Evolutionary conservation across 2,113 vertebrate species (phyloP).

Genomic region (Alligator sinensis): DNA sequence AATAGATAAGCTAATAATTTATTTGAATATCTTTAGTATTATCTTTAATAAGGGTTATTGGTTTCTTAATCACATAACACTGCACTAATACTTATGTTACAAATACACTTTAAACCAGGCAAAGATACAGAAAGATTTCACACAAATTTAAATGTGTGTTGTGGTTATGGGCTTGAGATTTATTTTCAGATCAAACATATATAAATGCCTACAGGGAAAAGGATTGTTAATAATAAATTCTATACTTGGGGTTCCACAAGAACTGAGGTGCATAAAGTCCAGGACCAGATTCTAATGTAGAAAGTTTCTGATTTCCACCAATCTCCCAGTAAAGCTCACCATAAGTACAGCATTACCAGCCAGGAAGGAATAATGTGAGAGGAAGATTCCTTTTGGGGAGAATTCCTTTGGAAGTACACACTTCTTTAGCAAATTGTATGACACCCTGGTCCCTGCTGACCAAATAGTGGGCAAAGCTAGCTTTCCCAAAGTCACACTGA

Average conservation of each 20-base stretch:
- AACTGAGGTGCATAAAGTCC: not conserved
- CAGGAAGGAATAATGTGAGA: not conserved
- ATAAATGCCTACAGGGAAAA: not conserved
- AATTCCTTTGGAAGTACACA: not conserved
- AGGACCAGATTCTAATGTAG: not conserved
- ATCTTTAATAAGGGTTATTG: not conserved
- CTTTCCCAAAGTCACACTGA: not conserved
- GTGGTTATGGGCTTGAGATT: not conserved
- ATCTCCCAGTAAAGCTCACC: not conserved
- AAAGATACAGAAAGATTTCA: not conserved
- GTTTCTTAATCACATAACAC: not conserved
- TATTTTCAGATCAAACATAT: not conserved
- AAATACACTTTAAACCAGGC: not conserved
- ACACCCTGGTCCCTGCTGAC: not conserved
- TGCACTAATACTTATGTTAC: not conserved
- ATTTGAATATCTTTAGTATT: not conserved
- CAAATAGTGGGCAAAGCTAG: not conserved
- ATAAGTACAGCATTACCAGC: not conserved
- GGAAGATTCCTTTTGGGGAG: not conserved
- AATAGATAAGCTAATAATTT: not conserved
- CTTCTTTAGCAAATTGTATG: not conserved
- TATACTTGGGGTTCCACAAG: not conserved
- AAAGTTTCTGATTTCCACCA: not conserved
- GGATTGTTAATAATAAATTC: not conserved
- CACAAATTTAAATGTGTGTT: not conserved